Evolutionary conservation across 1,140 invertebrate genomes (phyloP), one percentile per base, ranked within the genome.

Genomic region (Cyclargus thomasi): DNA sequence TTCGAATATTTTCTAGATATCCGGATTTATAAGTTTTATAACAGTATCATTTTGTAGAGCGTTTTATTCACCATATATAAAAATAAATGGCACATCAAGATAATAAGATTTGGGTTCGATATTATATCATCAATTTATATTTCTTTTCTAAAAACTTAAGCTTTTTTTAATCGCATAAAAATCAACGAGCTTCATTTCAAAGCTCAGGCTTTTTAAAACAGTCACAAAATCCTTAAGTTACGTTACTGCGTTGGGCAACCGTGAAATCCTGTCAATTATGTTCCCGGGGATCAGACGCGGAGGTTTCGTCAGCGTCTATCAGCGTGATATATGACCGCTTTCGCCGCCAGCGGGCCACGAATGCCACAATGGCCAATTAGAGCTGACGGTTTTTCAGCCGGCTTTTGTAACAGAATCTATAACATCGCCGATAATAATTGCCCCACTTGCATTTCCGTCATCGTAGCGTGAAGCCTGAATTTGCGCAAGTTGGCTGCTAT

Each of bases 251-350:
- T 20, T 17, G 39, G 72, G 53, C 66, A 67, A 65, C 75, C 67
- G 69, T 72, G 72, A 73, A 73, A 64, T 64, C 74, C 74, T 74
- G 77, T 79, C 77, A 79, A 79, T 79, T 77, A 77, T 69, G 64
- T 75, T 74, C 75, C 64, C 62, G 11, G 67, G 65, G 70, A 59
- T 59, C 18, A 59, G 69, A 55, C 63, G 66, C 70, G 67, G 69
- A 68, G 23, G 70, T 79, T 79, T 81, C 79, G 79, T 75, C 78
- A 74, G 72, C 74, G 78, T 80, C 81, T 78, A 72, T 78, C 78
- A 70, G 47, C 63, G 74, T 81, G 79, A 81, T 83, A 81, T 81
- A 83, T 76, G 73, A 67, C 76, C 75, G 73, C 79, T 82, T 82
- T 78, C 78, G 74, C 71, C 67, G 63, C 23, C 53, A 35, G 47